Base-by-base conservation (phyloP, 2,113 vertebrate genomes). In the Acanthochromis polyacanthus region DNA sequence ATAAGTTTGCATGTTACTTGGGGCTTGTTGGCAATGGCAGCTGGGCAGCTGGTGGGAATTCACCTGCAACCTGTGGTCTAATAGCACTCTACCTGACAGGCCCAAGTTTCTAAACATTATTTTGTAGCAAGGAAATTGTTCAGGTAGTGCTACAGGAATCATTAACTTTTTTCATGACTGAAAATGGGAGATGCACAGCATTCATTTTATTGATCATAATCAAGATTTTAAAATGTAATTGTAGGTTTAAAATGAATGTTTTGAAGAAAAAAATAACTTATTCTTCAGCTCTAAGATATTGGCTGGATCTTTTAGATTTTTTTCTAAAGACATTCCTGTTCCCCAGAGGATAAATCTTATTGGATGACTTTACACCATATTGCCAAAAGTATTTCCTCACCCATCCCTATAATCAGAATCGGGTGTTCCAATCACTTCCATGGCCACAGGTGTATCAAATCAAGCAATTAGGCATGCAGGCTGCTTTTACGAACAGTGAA, bases 1-100 rank as follows among this genome's bases (percentile, higher is more conserved):
- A 93, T 84, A 88, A 80, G 83, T 61, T 92, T 85, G 75, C 53
- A 74, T 71, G 58, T 78, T 45, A 75, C 69, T 53, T 15, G 56
- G 67, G 60, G 60, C 48, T 63, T 71, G 78, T 55, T 62, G 67
- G 67, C 20, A 32, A 28, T 40, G 71, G 46, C 77, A 90, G 79
- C 25, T 69, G 57, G 71, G 58, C 59, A 60, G 66, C 71, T 14
- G n/a, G 71, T 61, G 66, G 69, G 53, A 75, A 57, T 85, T 71
- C 30, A 78, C 57, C 69, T 62, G 25, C 48, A 63, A 36, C 46
- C 71, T 73, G 60, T 30, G 50, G 55, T 75, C 77, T 67, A 60
- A 71, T 61, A 73, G 43, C 9, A 0, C 46, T 38, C 71, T 23
- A 64, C 23, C 16, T 55, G 25, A 58, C n/a, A 72, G 55, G 75